Evolutionary conservation across 2,113 vertebrate genomes (phyloP), one percentile per base, ranked within the genome.

Genomic region (Podarcis cretensis): DNA sequence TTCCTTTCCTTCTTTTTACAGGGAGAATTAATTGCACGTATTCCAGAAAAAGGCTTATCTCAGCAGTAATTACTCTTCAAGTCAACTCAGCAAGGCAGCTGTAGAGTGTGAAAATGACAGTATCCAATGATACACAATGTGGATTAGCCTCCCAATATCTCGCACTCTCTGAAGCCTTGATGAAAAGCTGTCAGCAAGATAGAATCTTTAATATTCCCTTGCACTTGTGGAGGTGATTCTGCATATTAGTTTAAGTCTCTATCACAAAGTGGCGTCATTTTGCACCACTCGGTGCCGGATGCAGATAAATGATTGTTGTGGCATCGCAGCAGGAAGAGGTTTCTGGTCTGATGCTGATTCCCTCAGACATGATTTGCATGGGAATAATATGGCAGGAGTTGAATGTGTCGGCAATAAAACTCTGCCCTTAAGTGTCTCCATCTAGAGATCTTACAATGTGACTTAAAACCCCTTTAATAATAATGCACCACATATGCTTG

Each of bases 151-250:
- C 68, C 0, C 0, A 18, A 54, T 92, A 95, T 83, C 82, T 93
- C 16, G 5, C 77, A 65, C 87, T 23, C 20, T 40, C 76, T 43
- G 89, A 84, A 73, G 76, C 43, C 35, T 91, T 92, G 90, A 87
- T 87, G 93, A 95, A 94, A 93, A 94, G 32, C 94, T 95, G 89
- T 87, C 91, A 91, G 78, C 87, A 82, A 95, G 95, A 97, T 96
- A 94, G 10, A 74, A 93, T 96, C 96, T 97, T 96, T 96, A 97
- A 95, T 97, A 94, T 96, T 95, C 84, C n/a, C 76, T 57, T 76
- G 20, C 87, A 91, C 78, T 95, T 94, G 35, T 66, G 83, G 88
- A 90, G 81, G 82, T 90, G 92, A 59, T 94, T 87, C 89, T 92
- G 71, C 79, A 25, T 90, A 90, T 83, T 89, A 95, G 90, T 95